A percentile compares a stretch with the other conserved stretches of the same genome.
Conservation (phyloP, 1,140 invertebrate genomes). For the Rhagoletis zephyria region DNA sequence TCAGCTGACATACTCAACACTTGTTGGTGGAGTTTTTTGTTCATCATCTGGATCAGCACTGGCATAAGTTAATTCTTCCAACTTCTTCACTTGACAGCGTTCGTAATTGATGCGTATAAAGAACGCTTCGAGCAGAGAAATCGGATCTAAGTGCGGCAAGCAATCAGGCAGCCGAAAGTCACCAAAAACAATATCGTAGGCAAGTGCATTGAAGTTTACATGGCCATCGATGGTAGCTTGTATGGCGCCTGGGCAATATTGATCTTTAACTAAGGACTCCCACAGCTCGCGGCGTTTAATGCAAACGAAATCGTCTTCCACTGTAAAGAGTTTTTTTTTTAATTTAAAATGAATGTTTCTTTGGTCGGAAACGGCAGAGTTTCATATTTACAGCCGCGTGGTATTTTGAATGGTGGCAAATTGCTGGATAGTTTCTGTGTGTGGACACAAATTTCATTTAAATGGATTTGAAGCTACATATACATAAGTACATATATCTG, state of each 20-base stretch:
- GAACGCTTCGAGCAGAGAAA: constrained; percentile 64
- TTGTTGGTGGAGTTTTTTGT: not conserved
- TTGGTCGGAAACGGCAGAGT: not conserved
- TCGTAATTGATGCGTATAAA: constrained; percentile 64
- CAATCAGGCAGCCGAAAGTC: constrained; percentile 55
- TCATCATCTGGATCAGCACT: not conserved
- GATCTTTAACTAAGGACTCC: constrained; percentile 62
- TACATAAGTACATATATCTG: not conserved
- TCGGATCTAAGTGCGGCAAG: constrained; percentile 63
- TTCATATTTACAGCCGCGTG: constrained; percentile 1
- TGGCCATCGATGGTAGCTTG: constrained; percentile 61
- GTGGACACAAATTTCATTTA: not conserved
- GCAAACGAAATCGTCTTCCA: constrained; percentile 31
- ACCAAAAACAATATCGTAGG: constrained; percentile 59
- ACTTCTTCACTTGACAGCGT: constrained; percentile 40
- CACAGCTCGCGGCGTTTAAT: constrained; percentile 50
- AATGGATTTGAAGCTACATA: not conserved
- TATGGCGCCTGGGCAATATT: constrained; percentile 62
- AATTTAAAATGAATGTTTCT: not conserved
- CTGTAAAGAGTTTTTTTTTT: not conserved
- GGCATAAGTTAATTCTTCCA: not conserved
- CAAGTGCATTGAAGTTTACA: constrained; percentile 62
- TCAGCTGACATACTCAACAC: not conserved
- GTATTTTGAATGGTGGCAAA: constrained; percentile 20
- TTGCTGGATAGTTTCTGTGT: constrained; percentile 15